Evolutionary conservation across 1,140 invertebrate genomes (phyloP).

Genomic region (Maniola jurtina): DNA sequence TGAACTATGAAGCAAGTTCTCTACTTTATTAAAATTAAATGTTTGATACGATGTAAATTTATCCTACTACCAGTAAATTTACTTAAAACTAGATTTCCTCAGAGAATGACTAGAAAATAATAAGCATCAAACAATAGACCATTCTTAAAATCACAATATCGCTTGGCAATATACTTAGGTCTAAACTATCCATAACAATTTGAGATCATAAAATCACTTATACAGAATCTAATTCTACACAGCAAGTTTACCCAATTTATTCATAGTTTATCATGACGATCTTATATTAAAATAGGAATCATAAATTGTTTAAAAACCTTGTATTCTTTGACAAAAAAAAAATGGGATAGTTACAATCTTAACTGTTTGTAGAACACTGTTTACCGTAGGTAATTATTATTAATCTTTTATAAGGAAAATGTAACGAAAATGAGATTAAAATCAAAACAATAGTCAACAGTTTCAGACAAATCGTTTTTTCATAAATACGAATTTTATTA

Average conservation of each 20-base stretch:
- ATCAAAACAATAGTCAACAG: no score
- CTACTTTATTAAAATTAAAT: constrained; percentile 24
- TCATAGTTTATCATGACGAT: background rate
- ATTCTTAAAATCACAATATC: constrained; percentile 68
- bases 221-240: constrained; percentile 27
- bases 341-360: background rate
- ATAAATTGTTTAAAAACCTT: background rate
- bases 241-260: background rate
- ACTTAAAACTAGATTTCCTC: constrained; percentile 20
- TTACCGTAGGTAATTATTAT: no score
- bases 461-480: no score
- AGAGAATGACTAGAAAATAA: constrained; percentile 29
- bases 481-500: no score
- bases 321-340: background rate
- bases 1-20: constrained; percentile 26
- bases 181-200: constrained; percentile 20
- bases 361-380: no score
- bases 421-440: no score
- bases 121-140: constrained; percentile 18
- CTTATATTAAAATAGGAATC: constrained; percentile 6
- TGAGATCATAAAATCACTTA: constrained; percentile 12
- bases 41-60: constrained; percentile 32
- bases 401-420: no score
- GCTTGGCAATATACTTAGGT: constrained; percentile 62
- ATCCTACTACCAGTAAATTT: constrained; percentile 28